These are phyloP conservation scores for Dermochelys coriacea DNA, from an alignment of 2,797 vertebrate genomes.

Conservation along the genomic window DNA sequence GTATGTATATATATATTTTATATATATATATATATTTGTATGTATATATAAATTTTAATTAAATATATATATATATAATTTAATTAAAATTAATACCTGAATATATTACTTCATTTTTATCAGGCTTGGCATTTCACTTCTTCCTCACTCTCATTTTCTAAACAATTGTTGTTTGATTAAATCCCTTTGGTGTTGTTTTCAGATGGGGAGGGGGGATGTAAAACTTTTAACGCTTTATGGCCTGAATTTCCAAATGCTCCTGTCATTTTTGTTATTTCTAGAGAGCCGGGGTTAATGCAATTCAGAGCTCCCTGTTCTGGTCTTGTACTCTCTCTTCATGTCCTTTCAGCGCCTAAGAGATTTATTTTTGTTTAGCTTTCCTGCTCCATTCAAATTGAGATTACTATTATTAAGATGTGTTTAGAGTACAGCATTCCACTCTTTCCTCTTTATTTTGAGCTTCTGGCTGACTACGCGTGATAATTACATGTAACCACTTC, in stretches of 20 bases:
- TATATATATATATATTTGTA: too few species aligned
- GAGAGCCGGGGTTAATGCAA: not conserved
- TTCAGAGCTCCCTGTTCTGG: conserved; percentile 22
- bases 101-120: not conserved
- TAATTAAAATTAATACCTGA: not conserved
- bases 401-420: conserved; percentile 51
- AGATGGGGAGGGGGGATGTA: accelerated
- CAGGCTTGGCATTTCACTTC: not conserved
- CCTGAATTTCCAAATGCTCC: conserved; percentile 9
- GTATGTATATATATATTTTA: too few species aligned
- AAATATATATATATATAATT: too few species aligned
- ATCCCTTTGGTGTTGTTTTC: not conserved
- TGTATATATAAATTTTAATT: too few species aligned
- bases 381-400: conserved; percentile 53
- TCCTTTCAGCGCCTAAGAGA: conserved; percentile 44
- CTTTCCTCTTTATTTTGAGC: conserved; percentile 54
- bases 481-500: conserved; percentile 70
- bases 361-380: conserved; percentile 68
- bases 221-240: not conserved
- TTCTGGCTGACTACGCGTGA: conserved; percentile 47
- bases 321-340: conserved; percentile 28
- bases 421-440: conserved; percentile 56
- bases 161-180: not conserved
- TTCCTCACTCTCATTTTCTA: not conserved
- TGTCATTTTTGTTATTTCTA: not conserved